Conservation (phyloP, 2,797 vertebrate genomes). For the Yasuhikotakia modesta region DNA sequence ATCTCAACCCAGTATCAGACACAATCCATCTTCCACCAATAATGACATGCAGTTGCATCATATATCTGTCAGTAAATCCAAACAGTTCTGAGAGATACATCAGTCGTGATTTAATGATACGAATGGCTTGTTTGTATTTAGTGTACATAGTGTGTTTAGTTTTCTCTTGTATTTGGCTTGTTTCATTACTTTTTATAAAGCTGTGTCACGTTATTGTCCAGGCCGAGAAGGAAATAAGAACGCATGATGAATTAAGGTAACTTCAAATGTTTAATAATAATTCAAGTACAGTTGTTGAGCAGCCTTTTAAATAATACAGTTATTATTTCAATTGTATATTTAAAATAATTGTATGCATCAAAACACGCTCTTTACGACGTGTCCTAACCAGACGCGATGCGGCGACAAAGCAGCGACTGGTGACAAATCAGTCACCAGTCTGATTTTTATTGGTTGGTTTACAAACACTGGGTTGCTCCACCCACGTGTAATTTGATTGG, state of each 20-base stretch:
- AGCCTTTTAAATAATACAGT: constrained; percentile 40
- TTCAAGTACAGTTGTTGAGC: constrained; percentile 23
- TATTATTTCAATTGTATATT: constrained; percentile 48
- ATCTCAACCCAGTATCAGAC: constrained; percentile 52
- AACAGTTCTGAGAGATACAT: constrained; percentile 53
- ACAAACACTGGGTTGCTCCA: not conserved
- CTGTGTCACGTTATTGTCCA: constrained; percentile 48
- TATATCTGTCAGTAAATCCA: constrained; percentile 52
- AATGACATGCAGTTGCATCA: constrained; percentile 45
- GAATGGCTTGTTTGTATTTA: constrained; percentile 73
- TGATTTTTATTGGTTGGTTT: not conserved
- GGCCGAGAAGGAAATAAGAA: constrained; percentile 31
- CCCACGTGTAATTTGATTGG: not conserved
- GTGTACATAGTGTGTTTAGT: constrained; percentile 85
- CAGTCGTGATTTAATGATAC: constrained; percentile 60
- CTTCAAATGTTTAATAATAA: constrained; percentile 32
- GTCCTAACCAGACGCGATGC: not conserved
- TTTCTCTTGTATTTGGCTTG: constrained; percentile 65
- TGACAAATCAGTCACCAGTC: not conserved
- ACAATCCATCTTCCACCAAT: constrained; percentile 56
- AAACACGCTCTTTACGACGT: constrained; percentile 21
- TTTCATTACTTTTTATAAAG: constrained; percentile 62
- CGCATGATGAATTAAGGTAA: constrained; percentile 40
- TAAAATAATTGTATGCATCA: constrained; percentile 6
- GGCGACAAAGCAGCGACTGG: not conserved